Evolutionary conservation across 2,113 vertebrate species (phyloP), one percentile per base, ranked within the genome.

Genomic region (Cyanistes caeruleus): DNA sequence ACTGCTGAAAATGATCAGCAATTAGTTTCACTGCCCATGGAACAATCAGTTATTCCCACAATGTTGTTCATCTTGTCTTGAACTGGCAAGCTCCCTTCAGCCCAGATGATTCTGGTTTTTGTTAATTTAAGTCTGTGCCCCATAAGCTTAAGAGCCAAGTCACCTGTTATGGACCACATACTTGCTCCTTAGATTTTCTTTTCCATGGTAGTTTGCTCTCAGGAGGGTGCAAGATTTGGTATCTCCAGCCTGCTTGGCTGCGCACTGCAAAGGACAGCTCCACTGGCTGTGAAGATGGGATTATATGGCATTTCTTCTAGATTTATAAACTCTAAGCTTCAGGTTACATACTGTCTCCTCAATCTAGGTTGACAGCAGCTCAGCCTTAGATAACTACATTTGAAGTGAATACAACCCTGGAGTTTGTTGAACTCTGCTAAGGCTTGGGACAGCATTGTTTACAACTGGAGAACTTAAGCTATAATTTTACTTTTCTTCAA

Each of bases 31-130:
- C 30, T 89, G 68, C 39, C 48, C 22, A 14, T 28, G 69, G 41
- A 90, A 20, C 12, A 48, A 8, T 85, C 10, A 23, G 13, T 68
- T 90, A 19, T 4, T 60, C 7, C 65, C 39, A 31, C 0, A 0
- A 30, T 68, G 48, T 23, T 33, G 15, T 78, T 78, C 41, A 30
- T 13, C 31, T 68, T 76, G 27, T 64, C 62, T 75, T 87, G 33
- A 80, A 25, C 55, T n/a, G 24, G n/a, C 25, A 77, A 70, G 31
- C 10, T 77, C 8, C 6, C 9, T 41, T 77, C 51, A 80, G 28
- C n/a, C 37, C 6, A 60, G 18, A 17, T 55, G 25, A 60, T 52
- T 73, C 22, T 56, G 16, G 75, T 75, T 78, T 51, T 12, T 18
- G 79, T 63, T n/a, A 35, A 1, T 6, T 72, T 39, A 72, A 10